phyloP scores from a whole-genome alignment of 2,797 vertebrate species.

The Cyclura pinguis region DNA sequence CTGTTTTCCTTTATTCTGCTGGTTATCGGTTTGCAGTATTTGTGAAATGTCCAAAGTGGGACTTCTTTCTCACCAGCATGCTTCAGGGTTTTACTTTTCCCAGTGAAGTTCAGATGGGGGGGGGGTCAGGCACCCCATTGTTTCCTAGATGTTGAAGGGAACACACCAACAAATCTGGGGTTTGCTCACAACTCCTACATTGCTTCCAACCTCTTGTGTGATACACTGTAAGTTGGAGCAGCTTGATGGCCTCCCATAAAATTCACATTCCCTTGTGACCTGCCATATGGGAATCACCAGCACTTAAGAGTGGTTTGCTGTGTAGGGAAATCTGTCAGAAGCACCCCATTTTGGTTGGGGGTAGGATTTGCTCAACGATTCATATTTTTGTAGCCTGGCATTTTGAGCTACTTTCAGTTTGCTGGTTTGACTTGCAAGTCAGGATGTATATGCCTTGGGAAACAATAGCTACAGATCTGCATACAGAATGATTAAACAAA shows the following conservation, averaged over 20 bases:
- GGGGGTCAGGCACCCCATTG: conserved; percentile 8
- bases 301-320: not conserved
- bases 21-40: not conserved
- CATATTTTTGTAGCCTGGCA: conserved; percentile 7
- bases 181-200: conserved; percentile 7
- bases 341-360: not conserved
- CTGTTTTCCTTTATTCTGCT: not conserved
- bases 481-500: not conserved
- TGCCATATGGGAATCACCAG: conserved; percentile 5
- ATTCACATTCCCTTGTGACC: not conserved
- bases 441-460: not conserved
- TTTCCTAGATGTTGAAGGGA: conserved; percentile 17
- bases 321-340: not conserved
- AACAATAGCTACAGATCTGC: not conserved
- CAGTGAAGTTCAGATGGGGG: not conserved
- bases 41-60: not conserved
- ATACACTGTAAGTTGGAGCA: not conserved
- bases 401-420: conserved; percentile 22
- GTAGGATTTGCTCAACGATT: not conserved
- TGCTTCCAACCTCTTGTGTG: not conserved
- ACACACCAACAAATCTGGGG: conserved; percentile 3
- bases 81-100: not conserved
- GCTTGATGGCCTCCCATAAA: not conserved
- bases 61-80: not conserved
- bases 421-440: conserved; percentile 4